Base-by-base conservation (phyloP, 2,113 vertebrate species). In the Dinomys branickii region DNA sequence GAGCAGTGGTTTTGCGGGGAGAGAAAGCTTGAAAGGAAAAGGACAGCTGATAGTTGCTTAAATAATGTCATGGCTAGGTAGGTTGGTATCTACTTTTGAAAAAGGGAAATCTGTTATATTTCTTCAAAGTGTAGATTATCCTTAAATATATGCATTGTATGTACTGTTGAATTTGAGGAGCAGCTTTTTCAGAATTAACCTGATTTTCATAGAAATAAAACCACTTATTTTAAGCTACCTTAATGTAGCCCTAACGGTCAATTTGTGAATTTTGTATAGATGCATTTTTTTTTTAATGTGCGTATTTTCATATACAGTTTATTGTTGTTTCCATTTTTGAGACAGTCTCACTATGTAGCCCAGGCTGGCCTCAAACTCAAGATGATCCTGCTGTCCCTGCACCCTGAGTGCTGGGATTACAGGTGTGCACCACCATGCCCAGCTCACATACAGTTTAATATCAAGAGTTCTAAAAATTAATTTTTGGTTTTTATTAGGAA, bases 221-320 rank as follows among this genome's bases (percentile, higher is more conserved):
- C 65, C 8, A 58, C 26, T 85, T 50, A 93, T 56, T 93, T 92
- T 83, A 85, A 94, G 59, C 52, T 77, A 81, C 35, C 19, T 96
- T 54, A 90, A 59, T 80, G 56, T 26, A 65, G 52, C 33, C 75
- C 26, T 94, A 54, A 96, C 81, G 4, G 6, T 85, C 54, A 59
- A n/a, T 95, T 63, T 44, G 10, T 81, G 59, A 69, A 54, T 88
- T 95, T 87, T 84, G 3, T 75, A 16, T 94, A 52, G 54, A 17
- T 84, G 3, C 12, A 71, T 20, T 47, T 96, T 28, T 56, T 73
- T 47, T 24, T 47, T 65, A 78, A 91, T 56, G 11, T 77, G 41
- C 38, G 52, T 95, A 35, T 78, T 91, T 97, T 96, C 47, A 88
- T 19, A 85, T 92, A 38, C 26, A 94, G 8, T 83, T 93, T 88